Evolutionary conservation across 2,797 vertebrate species (phyloP).

Genomic region (Leuciscus waleckii): DNA sequence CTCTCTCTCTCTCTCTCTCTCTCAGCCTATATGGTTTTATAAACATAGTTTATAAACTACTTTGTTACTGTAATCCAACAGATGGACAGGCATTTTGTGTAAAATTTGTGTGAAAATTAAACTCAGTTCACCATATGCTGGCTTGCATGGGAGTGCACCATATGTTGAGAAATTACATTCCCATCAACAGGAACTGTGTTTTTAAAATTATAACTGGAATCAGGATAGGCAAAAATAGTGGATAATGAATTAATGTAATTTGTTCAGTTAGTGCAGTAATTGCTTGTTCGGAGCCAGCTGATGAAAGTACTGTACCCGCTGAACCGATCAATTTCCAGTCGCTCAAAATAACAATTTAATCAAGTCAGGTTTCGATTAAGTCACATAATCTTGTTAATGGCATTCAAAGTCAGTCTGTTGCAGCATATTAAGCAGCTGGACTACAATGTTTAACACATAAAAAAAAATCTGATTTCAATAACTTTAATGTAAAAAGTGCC

Average conservation of each 20-base stretch:
- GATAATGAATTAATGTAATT: constrained; percentile 42
- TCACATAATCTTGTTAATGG: constrained; percentile 3
- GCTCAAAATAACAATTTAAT: constrained; percentile 26
- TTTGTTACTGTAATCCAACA: constrained; percentile 26
- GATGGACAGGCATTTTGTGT: constrained; percentile 46
- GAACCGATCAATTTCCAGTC: constrained; percentile 5
- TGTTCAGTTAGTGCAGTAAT: constrained; percentile 39
- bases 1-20: neutral
- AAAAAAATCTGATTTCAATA: neutral
- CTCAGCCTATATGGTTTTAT: neutral
- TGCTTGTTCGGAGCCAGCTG: neutral
- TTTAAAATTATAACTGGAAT: constrained; percentile 23
- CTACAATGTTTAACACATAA: neutral
- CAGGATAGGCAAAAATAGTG: constrained; percentile 6
- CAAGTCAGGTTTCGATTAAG: neutral
- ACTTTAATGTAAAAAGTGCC: neutral
- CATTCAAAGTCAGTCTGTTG: neutral
- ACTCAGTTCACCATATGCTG: constrained; percentile 46
- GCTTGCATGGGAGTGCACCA: constrained; percentile 30
- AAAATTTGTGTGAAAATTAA: constrained; percentile 34
- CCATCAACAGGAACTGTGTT: constrained; percentile 11
- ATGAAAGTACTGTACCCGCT: neutral
- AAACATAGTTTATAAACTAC: constrained; percentile 20
- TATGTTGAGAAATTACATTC: constrained; percentile 47
- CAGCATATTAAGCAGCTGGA: neutral